Evolutionary conservation across 2,888 invertebrate genomes (phyloP).

Genomic region (Amblyteles armatorius): DNA sequence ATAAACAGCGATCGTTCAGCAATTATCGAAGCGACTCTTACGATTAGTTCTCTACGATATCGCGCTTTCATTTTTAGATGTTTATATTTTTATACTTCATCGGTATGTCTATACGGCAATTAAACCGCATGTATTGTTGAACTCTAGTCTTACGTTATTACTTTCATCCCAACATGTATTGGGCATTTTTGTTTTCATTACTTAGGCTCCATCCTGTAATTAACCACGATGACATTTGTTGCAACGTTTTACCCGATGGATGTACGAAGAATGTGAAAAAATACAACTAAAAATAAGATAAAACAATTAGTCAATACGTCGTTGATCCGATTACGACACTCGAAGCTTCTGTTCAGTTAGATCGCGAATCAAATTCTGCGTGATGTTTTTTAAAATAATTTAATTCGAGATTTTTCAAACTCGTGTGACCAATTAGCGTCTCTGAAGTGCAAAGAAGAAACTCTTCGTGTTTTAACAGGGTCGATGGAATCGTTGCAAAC

Average conservation of each 20-base stretch:
- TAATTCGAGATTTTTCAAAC: slow-evolving; percentile 52
- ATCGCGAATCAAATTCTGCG: slow-evolving; percentile 48
- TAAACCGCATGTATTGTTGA: slow-evolving; percentile 83
- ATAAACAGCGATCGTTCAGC: slow-evolving; percentile 64
- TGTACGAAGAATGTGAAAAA: slow-evolving; percentile 32
- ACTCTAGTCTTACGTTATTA: slow-evolving; percentile 83
- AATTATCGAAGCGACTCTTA: slow-evolving; percentile 64
- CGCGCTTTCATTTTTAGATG: slow-evolving; percentile 79
- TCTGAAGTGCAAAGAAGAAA: slow-evolving; percentile 44
- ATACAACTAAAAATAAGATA: neutral
- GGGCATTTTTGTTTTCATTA: slow-evolving; percentile 68
- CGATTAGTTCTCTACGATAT: slow-evolving; percentile 74
- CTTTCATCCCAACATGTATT: slow-evolving; percentile 73
- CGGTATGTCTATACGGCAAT: slow-evolving; percentile 78
- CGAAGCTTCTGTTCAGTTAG: slow-evolving; percentile 16
- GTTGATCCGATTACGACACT: slow-evolving; percentile 35
- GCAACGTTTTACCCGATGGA: slow-evolving; percentile 33
- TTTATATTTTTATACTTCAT: slow-evolving; percentile 83
- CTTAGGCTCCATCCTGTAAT: slow-evolving; percentile 37
- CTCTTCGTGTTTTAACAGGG: slow-evolving; percentile 19
- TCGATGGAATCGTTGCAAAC: slow-evolving; percentile 27
- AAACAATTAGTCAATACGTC: slow-evolving; percentile 10
- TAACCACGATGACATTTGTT: slow-evolving; percentile 28
- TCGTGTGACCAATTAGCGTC: slow-evolving; percentile 60
- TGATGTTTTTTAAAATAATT: slow-evolving; percentile 27